Percentiles rank a stretch among this genome's conserved stretches.
Evolutionary conservation across 2,888 invertebrate species (phyloP).

Genomic region (Bellardia bayeri): DNA sequence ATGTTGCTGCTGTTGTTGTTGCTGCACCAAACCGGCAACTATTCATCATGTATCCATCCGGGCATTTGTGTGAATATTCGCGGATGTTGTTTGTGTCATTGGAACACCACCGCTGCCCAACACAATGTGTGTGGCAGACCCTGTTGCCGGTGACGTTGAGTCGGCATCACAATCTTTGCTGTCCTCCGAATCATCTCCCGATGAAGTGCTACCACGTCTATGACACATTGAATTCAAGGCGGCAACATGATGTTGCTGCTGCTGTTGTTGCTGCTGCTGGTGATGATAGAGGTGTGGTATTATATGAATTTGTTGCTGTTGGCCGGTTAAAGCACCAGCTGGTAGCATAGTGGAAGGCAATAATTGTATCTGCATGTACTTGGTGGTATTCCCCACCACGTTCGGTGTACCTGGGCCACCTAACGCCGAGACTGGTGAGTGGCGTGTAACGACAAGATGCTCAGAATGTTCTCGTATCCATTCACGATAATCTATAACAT

Average conservation of each 20-base stretch:
- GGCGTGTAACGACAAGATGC: slow-evolving; percentile 80
- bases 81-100: slow-evolving; percentile 76
- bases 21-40: slow-evolving; percentile 83
- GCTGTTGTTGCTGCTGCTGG: slow-evolving; percentile 75
- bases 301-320: slow-evolving; percentile 73
- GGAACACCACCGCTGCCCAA: slow-evolving; percentile 62
- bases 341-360: slow-evolving; percentile 78
- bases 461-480: slow-evolving; percentile 84
- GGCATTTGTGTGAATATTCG: slow-evolving; percentile 82
- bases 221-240: slow-evolving; percentile 78
- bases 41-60: slow-evolving; percentile 83
- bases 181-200: slow-evolving; percentile 84
- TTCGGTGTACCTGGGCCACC: slow-evolving; percentile 71
- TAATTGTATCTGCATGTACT: slow-evolving; percentile 78
- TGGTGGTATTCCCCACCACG: slow-evolving; percentile 74
- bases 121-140: slow-evolving; percentile 67
- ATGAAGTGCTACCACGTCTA: slow-evolving; percentile 83
- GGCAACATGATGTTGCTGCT: slow-evolving; percentile 75
- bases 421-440: slow-evolving; percentile 78
- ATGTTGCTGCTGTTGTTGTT: slow-evolving; percentile 75
- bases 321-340: slow-evolving; percentile 72
- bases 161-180: slow-evolving; percentile 84
- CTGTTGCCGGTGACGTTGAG: slow-evolving; percentile 76
- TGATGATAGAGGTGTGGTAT: slow-evolving; percentile 73
- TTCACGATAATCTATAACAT: slow-evolving; percentile 89